Evolutionary conservation across 2,888 invertebrate species (phyloP), one percentile per base, ranked within the genome.

Genomic region (Pelosia muscerda): DNA sequence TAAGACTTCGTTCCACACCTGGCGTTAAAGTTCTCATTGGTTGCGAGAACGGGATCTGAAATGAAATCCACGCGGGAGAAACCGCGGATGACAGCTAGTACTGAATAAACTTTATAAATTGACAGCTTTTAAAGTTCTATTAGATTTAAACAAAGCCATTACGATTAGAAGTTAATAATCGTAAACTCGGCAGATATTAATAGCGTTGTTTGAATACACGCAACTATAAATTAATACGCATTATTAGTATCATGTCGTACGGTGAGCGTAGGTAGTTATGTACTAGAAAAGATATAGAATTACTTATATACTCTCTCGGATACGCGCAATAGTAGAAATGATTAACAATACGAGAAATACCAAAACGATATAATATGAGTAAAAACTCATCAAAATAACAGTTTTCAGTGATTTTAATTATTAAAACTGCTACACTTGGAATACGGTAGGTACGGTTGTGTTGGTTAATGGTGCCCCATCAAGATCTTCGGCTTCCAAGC

Each of bases 91-190:
- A 38, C 15, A 38, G 11, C 34, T 34, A 15, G 38, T 38, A 15
- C 13, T 13, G 15, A 38, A 38, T 49, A n/a, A 49, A 19, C n/a
- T 1, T n/a, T 8, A 49, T 49, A 8, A 49, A n/a, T 2, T n/a
- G 49, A 49, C n/a, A 49, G n/a, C 49, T n/a, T 49, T 9, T 49
- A 4, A 49, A 49, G n/a, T 49, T 49, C 8, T 49, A 49, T 49
- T n/a, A 49, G 49, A 49, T 1, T 55, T 63, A 72, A 68, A 63
- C 63, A 59, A 66, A 25, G 34, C 54, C 63, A 63, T 56, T 38
- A 58, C 25, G n/a, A 61, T 55, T 61, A 54, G 38, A 59, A 60
- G 15, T 22, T 26, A 26, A 61, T 42, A 60, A 42, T 60, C 28
- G 15, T 55, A 55, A 55, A 55, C 55, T 25, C 23, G 23, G 23